Conservation (phyloP, 2,888 invertebrate species). For the Pemphredon lugubris region DNA sequence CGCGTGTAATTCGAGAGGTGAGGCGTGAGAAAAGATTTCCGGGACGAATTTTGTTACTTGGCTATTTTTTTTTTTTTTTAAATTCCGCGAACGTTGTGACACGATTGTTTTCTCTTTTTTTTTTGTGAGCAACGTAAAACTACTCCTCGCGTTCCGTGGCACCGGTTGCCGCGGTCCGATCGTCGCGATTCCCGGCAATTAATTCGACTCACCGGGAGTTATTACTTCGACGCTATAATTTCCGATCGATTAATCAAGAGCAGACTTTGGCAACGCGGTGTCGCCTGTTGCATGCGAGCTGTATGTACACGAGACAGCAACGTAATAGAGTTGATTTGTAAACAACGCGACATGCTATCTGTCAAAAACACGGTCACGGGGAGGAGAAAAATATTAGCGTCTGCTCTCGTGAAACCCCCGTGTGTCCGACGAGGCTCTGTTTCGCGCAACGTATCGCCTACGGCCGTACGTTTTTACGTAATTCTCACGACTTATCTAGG, state of each 20-base stretch:
- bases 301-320: slow-evolving; percentile 41
- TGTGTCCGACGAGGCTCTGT: too few relatives aligned
- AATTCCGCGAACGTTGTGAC: not conserved
- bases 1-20: slow-evolving; percentile 20
- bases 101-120: not conserved
- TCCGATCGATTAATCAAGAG: slow-evolving; percentile 75
- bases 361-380: slow-evolving; percentile 2
- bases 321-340: slow-evolving; percentile 38
- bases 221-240: slow-evolving; percentile 52
- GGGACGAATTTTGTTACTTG: not conserved
- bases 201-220: slow-evolving; percentile 37
- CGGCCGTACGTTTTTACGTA: too few relatives aligned
- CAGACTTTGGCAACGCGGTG: slow-evolving; percentile 75
- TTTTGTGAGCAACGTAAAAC: too few relatives aligned
- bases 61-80: not conserved
- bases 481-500: too few relatives aligned
- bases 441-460: too few relatives aligned
- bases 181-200: slow-evolving; percentile 13
- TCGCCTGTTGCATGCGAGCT: slow-evolving; percentile 76
- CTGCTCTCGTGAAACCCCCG: too few relatives aligned
- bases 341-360: slow-evolving; percentile 13
- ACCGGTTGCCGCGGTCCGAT: not conserved
- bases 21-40: not conserved
- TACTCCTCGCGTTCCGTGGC: too few relatives aligned
- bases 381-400: too few relatives aligned